phyloP scores from a whole-genome alignment of 2,797 vertebrate genomes.

The Cercopithecus diana region DNA sequence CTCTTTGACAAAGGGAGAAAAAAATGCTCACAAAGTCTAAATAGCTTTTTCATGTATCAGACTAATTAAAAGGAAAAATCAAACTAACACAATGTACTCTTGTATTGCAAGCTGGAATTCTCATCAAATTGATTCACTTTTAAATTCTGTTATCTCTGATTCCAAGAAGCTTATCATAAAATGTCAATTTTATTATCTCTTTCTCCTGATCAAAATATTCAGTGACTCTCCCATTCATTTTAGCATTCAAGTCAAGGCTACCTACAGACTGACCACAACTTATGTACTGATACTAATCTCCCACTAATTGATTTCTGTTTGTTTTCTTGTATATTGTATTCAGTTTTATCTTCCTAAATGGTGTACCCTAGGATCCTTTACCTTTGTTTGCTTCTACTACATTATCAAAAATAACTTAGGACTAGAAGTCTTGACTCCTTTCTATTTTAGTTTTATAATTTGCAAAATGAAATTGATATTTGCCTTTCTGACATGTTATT shows the following conservation, averaged over 20 bases:
- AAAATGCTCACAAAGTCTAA: not conserved
- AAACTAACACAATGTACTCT: not conserved
- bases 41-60: not conserved
- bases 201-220: not conserved
- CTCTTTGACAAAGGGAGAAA: not conserved
- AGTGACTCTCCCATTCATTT: not conserved
- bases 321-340: not conserved
- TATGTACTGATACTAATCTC: not conserved
- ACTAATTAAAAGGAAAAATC: not conserved
- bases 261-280: not conserved
- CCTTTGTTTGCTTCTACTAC: not conserved
- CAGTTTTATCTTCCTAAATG: not conserved
- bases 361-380: not conserved
- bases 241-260: not conserved
- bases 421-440: not conserved
- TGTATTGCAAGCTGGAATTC: not conserved
- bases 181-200: not conserved
- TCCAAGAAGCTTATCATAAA: not conserved
- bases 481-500: not conserved
- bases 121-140: not conserved
- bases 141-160: not conserved
- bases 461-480: not conserved
- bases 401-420: not conserved
- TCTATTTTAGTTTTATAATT: not conserved
- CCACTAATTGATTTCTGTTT: not conserved